Evolutionary conservation across 2,113 vertebrate species (phyloP), one percentile per base, ranked within the genome.

Genomic region (Podarcis raffonei): DNA sequence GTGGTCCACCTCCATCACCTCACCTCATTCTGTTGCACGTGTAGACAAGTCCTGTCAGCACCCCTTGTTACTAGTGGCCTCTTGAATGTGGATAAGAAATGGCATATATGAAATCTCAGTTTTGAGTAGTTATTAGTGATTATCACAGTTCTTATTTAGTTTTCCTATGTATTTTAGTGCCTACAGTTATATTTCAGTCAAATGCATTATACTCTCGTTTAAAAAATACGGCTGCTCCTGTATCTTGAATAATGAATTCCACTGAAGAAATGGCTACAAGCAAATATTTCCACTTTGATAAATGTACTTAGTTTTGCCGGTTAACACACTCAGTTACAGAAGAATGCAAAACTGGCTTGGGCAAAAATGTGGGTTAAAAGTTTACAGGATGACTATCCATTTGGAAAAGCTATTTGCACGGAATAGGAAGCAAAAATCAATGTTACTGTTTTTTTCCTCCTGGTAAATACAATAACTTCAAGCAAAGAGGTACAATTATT

Each of bases 231-330:
- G 84, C 74, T 57, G 39, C 25, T n/a, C 25, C 30, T 30, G 3
- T 80, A 27, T 32, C 53, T 89, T 79, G 85, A 84, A 87, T 75
- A 37, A 3, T 30, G 81, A 90, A 92, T 18, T 57, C 66, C 81
- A 85, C 12, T 23, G 74, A 89, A 78, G 85, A 92, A 59, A 90
- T 75, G 42, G 48, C 22, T 83, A 59, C 89, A 37, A 16, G n/a
- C 0, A 91, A 91, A 93, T 94, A 90, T 39, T 9, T 39, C 71
- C 22, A 77, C 0, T 0, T 39, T 89, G 92, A 75, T 78, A 94
- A 94, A 95, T 92, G 89, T 20, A 66, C 62, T 83, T 59, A 90
- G 93, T 94, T 95, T 69, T 87, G 92, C 83, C 87, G 62, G 91
- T 92, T 89, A 87, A 68, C 2, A 4, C 84, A 89, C 69, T 93